A percentile compares a stretch with the other conserved stretches of the same genome.
These are phyloP conservation scores for Serranus cabrilla DNA, from an alignment of 2,797 vertebrate genomes.

Conservation along the genomic window DNA sequence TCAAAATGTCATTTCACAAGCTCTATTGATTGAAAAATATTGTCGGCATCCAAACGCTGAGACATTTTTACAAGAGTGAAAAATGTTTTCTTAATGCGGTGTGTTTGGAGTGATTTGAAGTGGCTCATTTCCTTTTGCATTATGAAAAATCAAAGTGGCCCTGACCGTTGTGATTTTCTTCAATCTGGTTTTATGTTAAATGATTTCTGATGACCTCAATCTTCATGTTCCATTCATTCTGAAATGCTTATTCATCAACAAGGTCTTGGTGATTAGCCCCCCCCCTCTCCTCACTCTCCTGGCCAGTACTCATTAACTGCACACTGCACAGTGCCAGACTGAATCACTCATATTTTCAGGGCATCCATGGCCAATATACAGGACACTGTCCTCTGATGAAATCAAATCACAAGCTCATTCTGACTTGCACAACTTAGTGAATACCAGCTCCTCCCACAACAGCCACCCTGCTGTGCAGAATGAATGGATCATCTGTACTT, in stretches of 20 bases:
- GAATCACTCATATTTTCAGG: slow-evolving; percentile 12
- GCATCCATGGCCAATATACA: not conserved
- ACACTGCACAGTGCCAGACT: slow-evolving; percentile 10
- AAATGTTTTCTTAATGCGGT: slow-evolving; percentile 27
- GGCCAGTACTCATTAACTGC: slow-evolving; percentile 16
- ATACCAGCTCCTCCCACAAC: slow-evolving; percentile 3
- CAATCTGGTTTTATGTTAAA: slow-evolving; percentile 33
- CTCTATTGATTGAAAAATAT: slow-evolving; percentile 34
- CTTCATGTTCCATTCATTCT: slow-evolving; percentile 32
- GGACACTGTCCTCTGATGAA: slow-evolving; percentile 17
- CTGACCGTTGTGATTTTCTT: slow-evolving; percentile 26
- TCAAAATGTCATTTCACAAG: slow-evolving; percentile 36
- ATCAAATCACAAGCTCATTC: not conserved
- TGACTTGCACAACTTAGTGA: not conserved
- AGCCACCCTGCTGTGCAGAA: no score
- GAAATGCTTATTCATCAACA: slow-evolving; percentile 38
- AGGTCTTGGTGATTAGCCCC: slow-evolving; percentile 6
- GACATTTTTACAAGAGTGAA: slow-evolving; percentile 26
- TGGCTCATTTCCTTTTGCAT: slow-evolving; percentile 41
- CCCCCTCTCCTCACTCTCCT: not conserved
- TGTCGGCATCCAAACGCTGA: slow-evolving; percentile 7
- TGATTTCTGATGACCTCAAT: slow-evolving; percentile 45
- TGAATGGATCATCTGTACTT: no score
- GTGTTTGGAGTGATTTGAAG: slow-evolving; percentile 40
- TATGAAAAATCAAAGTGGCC: slow-evolving; percentile 36